Evolutionary conservation across 2,888 invertebrate genomes (phyloP), one percentile per base, ranked within the genome.

Genomic region (Melanophora roralis): DNA sequence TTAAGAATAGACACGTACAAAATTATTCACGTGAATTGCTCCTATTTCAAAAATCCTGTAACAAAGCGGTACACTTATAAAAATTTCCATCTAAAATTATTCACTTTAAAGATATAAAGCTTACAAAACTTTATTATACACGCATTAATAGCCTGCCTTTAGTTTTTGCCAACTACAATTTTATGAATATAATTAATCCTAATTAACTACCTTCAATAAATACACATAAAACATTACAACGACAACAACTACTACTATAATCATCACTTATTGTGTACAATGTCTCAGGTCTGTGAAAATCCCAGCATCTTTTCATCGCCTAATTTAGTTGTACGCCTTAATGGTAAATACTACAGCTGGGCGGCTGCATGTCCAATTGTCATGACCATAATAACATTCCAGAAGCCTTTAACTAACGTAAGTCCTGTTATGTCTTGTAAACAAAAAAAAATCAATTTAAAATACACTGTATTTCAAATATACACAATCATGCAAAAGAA

Each of bases 331-430:
- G 94, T 98, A 84, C 93, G 96, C 86, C 93, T 98, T 81, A 94
- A 94, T 87, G 95, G 95, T 85, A 96, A 97, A 91, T 96, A 94
- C 90, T 95, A 96, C 91, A 96, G 95, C 86, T 98, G 98, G 97
- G 92, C 94, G 83, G 94, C 95, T 84, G 98, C 98, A 84, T 95
- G 95, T 78, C 97, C 98, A 49, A 93, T 98, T 87, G 93, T 99
- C 85, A 93, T 98, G 87, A 96, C 97, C 83, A 92, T 96, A 83
- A 93, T 96, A 82, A 94, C 95, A 83, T 98, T 95, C 91, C 94
- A 96, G 87, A 93, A 96, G 85, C 94, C 95, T 72, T 91, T 98
- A 85, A 95, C 98, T 76, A 93, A 93, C 88, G 94, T 94, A 88
- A 91, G 91, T 88, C 55, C 55, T 60, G 36, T 69, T 57, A 34